Evolutionary conservation across 2,888 invertebrate genomes (phyloP), one percentile per base, ranked within the genome.

Genomic region (Arrhopalites spinosus): DNA sequence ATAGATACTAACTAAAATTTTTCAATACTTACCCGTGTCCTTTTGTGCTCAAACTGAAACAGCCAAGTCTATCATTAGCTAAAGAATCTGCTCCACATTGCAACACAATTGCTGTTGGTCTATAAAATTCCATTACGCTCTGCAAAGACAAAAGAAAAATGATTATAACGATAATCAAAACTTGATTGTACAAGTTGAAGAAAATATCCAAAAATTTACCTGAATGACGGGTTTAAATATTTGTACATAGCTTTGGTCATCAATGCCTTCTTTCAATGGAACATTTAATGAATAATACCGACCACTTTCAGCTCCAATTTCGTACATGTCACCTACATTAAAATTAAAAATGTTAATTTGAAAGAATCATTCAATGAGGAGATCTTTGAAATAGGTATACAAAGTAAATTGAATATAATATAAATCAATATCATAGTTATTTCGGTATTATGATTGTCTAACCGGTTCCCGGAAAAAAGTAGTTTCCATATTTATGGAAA

Each of bases 81-180:
- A 99, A 87, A 0, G 98, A 98, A 87, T 99, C 99, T 0, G 99
- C 98, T 0, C 99, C 99, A 86, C 99, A 99, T 87, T 98, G 95
- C 17, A 99, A 86, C 0, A 99, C 99, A 83, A 99, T 96, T 0
- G 95, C 97, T 0, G 96, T 95, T 0, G 99, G 99, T 70, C 93
- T 91, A 86, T 95, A 99, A 86, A 93, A 96, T 84, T 98, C 95
- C 92, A 99, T 96, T 0, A 99, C 98, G 80, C 91, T 63, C 27
- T 17, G 11, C 13, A 63, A 63, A 29, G 20, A 29, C 13, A 23
- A 25, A 20, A 47, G 15, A 50, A 66, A 13, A 15, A 50, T 23
- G 23, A 27, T 20, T 2, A 15, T 68, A 23, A 43, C 20, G 20
- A 68, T 23, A 13, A 27, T 50, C 11, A 36, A n/a, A 29, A 17